Evolutionary conservation across 2,113 vertebrate genomes (phyloP), one percentile per base, ranked within the genome.

Genomic region (Burhinus oedicnemus): DNA sequence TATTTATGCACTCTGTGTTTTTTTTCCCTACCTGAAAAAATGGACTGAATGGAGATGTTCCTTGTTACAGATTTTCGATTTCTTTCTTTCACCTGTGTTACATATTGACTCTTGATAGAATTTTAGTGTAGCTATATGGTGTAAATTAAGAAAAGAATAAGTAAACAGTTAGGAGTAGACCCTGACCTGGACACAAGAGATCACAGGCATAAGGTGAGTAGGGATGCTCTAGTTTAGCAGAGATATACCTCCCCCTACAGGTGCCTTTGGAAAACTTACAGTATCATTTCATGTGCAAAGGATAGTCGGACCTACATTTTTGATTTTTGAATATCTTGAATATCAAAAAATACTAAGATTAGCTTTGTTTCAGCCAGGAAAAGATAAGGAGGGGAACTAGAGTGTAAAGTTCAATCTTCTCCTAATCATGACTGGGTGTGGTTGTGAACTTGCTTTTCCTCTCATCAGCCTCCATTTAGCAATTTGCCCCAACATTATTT

Each of bases 221-320:
- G 7, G 40, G 47, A 71, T 55, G 32, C 23, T 69, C 26, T 82
- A 62, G 54, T 19, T 81, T 44, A 64, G 52, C 36, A 76, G 52
- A 52, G 44, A 51, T 51, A 19, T 2, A 82, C 29, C 14, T 68
- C 29, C 61, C 22, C 19, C 32, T 87, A 12, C 29, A 69, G 52
- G 42, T 49, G 66, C 49, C 34, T 92, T 84, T 78, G 65, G 69
- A 70, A 93, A 70, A 49, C 51, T 62, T 42, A 7, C 27, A 34
- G 14, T 34, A 54, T 40, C 0, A 0, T 38, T 82, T 38, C 17
- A 57, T 45, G 26, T 34, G 26, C 11, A 72, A 9, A 12, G 21
- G 16, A 26, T 40, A 34, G 22, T 62, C 3, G 2, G 14, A 79
- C 4, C 18, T 52, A 34, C 3, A 1, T 16, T 79, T 69, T 78